Evolutionary conservation across 2,113 vertebrate species (phyloP).

Genomic region (Phalacrocorax carbo): DNA sequence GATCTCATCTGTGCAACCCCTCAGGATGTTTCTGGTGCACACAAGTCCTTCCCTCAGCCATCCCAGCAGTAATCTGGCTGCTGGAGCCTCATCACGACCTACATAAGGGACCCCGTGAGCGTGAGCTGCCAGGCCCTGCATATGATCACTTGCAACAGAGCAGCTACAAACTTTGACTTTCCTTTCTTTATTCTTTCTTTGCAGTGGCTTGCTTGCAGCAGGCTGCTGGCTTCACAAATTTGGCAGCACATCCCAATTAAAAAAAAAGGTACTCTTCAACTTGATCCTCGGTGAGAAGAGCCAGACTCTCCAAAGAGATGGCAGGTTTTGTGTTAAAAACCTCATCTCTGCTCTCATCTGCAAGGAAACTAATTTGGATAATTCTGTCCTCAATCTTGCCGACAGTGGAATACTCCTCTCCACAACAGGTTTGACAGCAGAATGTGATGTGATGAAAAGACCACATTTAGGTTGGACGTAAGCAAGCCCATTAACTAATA

Average conservation of each 20-base stretch:
- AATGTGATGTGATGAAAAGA: conserved; percentile 36
- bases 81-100: rapidly evolving
- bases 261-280: neutral
- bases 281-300: neutral
- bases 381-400: conserved; percentile 52
- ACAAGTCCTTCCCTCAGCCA: neutral
- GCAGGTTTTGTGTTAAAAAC: neutral
- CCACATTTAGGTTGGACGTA: neutral
- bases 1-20: no score
- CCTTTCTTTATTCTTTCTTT: neutral
- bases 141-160: neutral
- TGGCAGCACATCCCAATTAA: neutral
- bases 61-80: neutral
- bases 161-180: neutral
- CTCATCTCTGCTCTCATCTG: neutral
- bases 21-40: neutral
- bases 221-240: neutral
- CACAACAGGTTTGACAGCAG: conserved; percentile 48
- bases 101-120: rapidly evolving
- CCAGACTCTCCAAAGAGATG: neutral
- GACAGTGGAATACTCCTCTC: conserved; percentile 36
- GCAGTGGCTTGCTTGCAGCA: neutral
- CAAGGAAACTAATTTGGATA: conserved; percentile 35
- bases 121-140: neutral
- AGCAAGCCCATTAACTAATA: conserved; percentile 51